Evolutionary conservation across 1,140 invertebrate genomes (phyloP), one percentile per base, ranked within the genome.

Genomic region (Euborellia annulipes): DNA sequence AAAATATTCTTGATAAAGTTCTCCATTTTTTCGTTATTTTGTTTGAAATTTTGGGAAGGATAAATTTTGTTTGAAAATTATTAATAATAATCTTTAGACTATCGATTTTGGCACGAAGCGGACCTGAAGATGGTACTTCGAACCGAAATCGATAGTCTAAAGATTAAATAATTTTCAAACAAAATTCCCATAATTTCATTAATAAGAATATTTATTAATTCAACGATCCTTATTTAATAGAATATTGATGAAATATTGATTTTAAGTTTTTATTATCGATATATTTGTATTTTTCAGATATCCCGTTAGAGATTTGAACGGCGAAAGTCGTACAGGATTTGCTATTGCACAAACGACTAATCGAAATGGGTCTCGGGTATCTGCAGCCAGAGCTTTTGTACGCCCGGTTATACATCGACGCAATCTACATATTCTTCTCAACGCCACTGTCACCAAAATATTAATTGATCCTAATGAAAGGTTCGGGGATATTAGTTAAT

Each of bases 331-430:
- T 51, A 81, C 80, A 0, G 84, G 85, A 1, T 88, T 90, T 54
- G 69, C 76, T 20, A 86, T 88, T 41, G 84, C 78, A 2, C 91
- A 88, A 68, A 91, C 78, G 20, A 94, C 87, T 0, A 84, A 85
- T 41, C 71, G 84, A 45, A 83, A 91, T 57, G 91, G 91, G 1
- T 85, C 84, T 0, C 72, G 91, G 3, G 73, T 90, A 45, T 90
- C 83, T 50, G 62, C 72, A 13, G 60, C 71, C 4, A 63, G 64
- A 45, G 88, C 85, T 0, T 95, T 88, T 62, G 65, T 95, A 1
- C 66, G 84, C 19, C 87, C 90, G 0, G 82, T 79, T 13, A 70
- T 75, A 52, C 66, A 77, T 34, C 68, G 86, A 14, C 67, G 68
- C 30, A 85, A 89, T 62, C 64, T 87, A 0, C 78, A 86, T 55